These are phyloP conservation scores for Colossoma macropomum DNA, from an alignment of 2,113 vertebrate genomes.

Conservation along the genomic window DNA sequence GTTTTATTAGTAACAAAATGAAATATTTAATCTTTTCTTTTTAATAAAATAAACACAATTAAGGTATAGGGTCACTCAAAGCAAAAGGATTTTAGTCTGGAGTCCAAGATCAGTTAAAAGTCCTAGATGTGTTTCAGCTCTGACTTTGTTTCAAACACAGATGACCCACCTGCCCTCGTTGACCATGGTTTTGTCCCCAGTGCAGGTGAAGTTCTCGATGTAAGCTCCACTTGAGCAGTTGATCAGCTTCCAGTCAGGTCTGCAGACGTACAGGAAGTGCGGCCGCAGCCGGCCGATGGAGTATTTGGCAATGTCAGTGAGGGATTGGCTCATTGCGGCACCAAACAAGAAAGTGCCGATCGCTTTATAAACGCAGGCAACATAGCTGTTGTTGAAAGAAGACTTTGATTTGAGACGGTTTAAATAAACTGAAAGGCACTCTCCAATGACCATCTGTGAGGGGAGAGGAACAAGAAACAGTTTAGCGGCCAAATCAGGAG, in stretches of 20 bases:
- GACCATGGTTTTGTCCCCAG: conserved; percentile 76
- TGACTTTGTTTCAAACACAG: not conserved
- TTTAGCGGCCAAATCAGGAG: not conserved
- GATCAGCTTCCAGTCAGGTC: conserved; percentile 82
- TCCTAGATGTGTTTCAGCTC: no score
- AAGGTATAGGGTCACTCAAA: no score
- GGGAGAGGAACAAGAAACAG: conserved; percentile 44
- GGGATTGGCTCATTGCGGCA: conserved; percentile 93
- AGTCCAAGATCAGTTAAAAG: no score
- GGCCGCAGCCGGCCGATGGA: conserved; percentile 94
- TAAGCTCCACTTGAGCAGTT: conserved; percentile 87
- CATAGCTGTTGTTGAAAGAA: conserved; percentile 86
- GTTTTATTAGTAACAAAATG: no score
- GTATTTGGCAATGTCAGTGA: conserved; percentile 98
- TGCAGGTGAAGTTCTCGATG: conserved; percentile 86
- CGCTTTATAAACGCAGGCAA: conserved; percentile 90
- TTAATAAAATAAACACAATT: no score
- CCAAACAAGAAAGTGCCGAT: conserved; percentile 95
- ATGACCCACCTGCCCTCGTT: conserved; percentile 86
- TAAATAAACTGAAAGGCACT: conserved; percentile 86
- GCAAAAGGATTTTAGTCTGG: no score
- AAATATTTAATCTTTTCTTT: no score
- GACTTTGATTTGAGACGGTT: conserved; percentile 90
- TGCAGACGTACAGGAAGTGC: conserved; percentile 92
- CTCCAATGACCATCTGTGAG: conserved; percentile 91